Base-by-base conservation (phyloP, 2,797 vertebrate species). In the Ctenosaura bakeri region DNA sequence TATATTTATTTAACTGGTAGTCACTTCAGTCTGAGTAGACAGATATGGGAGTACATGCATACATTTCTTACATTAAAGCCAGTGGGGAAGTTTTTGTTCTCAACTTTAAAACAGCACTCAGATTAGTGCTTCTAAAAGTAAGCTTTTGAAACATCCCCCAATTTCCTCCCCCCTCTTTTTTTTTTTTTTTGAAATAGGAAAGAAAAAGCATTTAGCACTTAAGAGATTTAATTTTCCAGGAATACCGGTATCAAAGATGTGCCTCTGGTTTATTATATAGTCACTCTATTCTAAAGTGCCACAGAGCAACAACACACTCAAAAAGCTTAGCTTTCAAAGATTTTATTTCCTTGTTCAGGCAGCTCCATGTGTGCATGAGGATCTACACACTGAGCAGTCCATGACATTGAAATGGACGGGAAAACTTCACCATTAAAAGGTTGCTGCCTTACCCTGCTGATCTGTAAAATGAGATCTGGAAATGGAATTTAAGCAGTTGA, bases 11-110 rank as follows among this genome's bases (percentile, higher is more conserved):
- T 26, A 29, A 10, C 22, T 42, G 12, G 42, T 50, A 50, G 22
- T 78, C 46, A 78, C 13, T 20, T 76, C 35, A 46, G 76, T 46
- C 22, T 24, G 7, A 78, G 24, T 46, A 78, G 35, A 50, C 24
- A 78, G 3, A 22, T 78, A 78, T 26, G 42, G 76, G 46, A 78
- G 29, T 78, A 50, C 26, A 78, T 1, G 10, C 18, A 50, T 22
- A 29, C 2, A 81, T 91, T 84, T 86, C 26, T 42, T 73, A 1
- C 69, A 82, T 88, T 86, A 71, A 62, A 89, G 8, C 4, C 18
- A 90, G 1, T 29, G 20, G 6, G 35, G 26, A 0, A 76, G 24
- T 1, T 64, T 50, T 86, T 42, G 78, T 93, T 93, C 78, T 12
- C 2, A 64, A 71, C 38, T 24, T 59, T 8, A 18, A 5, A 86